These are phyloP conservation scores for Muntiacus muntjak DNA, from an alignment of 2,113 vertebrate species.

Conservation along the genomic window DNA sequence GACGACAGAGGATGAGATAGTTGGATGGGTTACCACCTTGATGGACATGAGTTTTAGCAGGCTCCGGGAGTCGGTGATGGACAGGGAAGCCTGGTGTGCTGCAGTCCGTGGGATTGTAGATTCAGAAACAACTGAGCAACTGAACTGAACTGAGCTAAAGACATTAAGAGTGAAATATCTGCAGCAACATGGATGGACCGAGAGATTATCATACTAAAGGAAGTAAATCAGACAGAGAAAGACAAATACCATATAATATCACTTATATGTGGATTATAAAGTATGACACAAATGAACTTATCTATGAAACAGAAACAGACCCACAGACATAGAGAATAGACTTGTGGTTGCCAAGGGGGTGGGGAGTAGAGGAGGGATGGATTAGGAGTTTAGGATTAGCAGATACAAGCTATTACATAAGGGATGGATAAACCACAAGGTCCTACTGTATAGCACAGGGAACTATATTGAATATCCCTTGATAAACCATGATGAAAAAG, in stretches of 20 bases:
- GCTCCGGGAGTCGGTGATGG: not conserved
- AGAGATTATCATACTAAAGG: not conserved
- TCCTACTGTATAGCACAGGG: not conserved
- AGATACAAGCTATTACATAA: not conserved
- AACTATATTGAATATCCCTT: not conserved
- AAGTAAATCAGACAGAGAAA: not conserved
- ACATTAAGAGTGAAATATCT: not conserved
- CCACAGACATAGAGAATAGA: not conserved
- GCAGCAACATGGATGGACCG: not conserved
- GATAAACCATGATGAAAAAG: not conserved
- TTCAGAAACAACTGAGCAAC: not conserved
- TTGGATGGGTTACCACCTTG: not conserved
- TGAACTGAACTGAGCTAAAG: not conserved
- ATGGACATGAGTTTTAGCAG: not conserved
- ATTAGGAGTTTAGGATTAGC: not conserved
- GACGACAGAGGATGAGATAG: rapidly evolving
- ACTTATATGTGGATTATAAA: not conserved
- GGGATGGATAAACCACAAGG: not conserved
- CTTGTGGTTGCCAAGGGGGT: not conserved
- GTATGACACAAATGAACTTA: not conserved
- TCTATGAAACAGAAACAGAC: not conserved
- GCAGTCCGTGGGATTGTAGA: not conserved
- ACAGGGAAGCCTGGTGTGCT: not conserved
- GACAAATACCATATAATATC: not conserved
- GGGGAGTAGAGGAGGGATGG: not conserved